phyloP scores from a whole-genome alignment of 2,113 vertebrate genomes.

The Parotia lawesii region DNA sequence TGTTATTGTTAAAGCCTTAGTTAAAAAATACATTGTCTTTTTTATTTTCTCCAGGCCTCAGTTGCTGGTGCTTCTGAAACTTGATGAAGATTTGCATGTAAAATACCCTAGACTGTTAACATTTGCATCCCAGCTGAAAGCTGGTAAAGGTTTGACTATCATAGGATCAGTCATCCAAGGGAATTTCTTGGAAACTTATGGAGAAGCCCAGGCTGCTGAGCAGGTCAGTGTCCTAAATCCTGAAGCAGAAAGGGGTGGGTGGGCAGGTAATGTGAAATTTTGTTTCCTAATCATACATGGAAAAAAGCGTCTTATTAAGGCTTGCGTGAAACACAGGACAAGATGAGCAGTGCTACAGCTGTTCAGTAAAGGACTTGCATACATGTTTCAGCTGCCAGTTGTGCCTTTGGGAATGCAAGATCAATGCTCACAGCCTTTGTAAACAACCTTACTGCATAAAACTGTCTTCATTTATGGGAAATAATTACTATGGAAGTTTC shows the following conservation, averaged over 20 bases:
- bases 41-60: conserved; percentile 80
- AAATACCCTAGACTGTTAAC: conserved; percentile 95
- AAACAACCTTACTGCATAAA: not conserved
- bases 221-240: conserved; percentile 76
- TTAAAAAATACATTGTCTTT: not conserved
- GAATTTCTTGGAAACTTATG: conserved; percentile 93
- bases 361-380: not conserved
- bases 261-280: not conserved
- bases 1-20: not conserved
- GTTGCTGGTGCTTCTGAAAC: conserved; percentile 90
- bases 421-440: not conserved
- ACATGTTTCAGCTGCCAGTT: not conserved
- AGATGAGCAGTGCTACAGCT: not conserved
- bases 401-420: not conserved
- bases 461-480: not conserved
- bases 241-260: not conserved
- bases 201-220: conserved; percentile 94
- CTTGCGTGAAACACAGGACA: not conserved
- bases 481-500: not conserved
- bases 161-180: conserved; percentile 94
- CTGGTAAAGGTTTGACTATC: conserved; percentile 95
- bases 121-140: conserved; percentile 96
- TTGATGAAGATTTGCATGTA: conserved; percentile 95
- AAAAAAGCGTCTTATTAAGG: not conserved
- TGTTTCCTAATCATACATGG: not conserved